Conservation (phyloP, 2,888 invertebrate genomes). For the Oxycera nigricornis region DNA sequence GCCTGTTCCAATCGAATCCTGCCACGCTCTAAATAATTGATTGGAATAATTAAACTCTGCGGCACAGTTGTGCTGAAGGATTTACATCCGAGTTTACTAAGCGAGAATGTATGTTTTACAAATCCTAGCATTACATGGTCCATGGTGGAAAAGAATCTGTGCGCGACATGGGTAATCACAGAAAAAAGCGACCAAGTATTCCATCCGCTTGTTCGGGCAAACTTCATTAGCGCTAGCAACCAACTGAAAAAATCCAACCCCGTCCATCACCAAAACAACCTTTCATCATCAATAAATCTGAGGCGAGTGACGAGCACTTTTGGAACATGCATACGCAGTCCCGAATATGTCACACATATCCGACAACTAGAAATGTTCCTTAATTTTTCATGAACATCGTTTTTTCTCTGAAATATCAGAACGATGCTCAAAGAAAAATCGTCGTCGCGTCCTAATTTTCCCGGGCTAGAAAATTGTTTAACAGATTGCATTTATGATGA, state of each 20-base stretch:
- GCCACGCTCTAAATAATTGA: neutral
- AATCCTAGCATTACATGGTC: no score
- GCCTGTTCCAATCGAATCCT: no score
- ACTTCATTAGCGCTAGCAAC: neutral
- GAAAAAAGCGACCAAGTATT: neutral
- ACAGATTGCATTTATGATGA: no score
- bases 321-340: conserved; percentile 27
- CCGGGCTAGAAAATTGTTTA: no score
- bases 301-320: conserved; percentile 21
- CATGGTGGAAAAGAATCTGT: neutral
- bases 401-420: no score
- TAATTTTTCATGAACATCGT: conserved; percentile 16
- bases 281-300: conserved; percentile 38
- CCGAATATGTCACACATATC: conserved; percentile 33
- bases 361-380: neutral
- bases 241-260: neutral
- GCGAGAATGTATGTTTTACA: neutral
- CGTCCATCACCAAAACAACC: conserved; percentile 21
- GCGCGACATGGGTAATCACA: neutral
- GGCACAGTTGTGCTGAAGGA: neutral
- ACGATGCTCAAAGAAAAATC: no score
- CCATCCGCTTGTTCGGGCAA: neutral
- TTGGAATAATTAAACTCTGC: neutral
- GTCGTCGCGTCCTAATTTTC: no score
- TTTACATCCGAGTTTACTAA: neutral